Base-by-base conservation (phyloP, 2,113 vertebrate genomes). In the Tricholaema leucomelas region DNA sequence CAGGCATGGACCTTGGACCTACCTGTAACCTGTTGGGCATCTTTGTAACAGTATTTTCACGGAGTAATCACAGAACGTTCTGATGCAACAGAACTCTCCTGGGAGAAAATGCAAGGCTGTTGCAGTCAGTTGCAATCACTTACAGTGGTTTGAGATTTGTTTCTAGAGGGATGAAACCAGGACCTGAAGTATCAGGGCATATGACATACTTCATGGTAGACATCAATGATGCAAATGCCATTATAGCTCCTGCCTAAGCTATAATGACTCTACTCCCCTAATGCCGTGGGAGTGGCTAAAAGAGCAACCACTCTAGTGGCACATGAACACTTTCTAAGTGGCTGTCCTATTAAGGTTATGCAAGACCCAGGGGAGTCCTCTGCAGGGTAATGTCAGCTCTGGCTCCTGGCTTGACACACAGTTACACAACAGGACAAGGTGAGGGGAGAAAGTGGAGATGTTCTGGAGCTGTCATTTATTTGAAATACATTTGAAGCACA, bases 271-370 rank as follows among this genome's bases (percentile, higher is more conserved):
- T 67, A 50, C 7, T 92, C 14, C 60, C 12, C 58, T 91, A 91
- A 87, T 60, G 72, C 35, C 7, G 48, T 50, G 48, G 23, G 48
- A 85, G 46, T 63, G 67, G 52, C 81, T 92, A 80, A 46, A 87
- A 93, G 30, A 70, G 70, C 59, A 79, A 35, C 64, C 71, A 80
- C 71, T 90, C 64, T 80, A 89, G 92, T 64, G 71, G 66, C 56
- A 77, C 35, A 85, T 56, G 80, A 92, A 85, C 67, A 38, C 42
- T 93, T 85, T 88, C 42, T 44, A 89, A 94, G 67, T 73, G 74
- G 84, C 71, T 77, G 42, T 93, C 91, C 87, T 80, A 21, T 91
- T 91, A 89, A 87, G 71, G 81, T 95, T 95, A 92, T 85, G 87
- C 88, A 94, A 95, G 92, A 89, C 46, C 56, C 24, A 87, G 44